Base-by-base conservation (phyloP, 2,797 vertebrate species). In the Euthynnus affinis region DNA sequence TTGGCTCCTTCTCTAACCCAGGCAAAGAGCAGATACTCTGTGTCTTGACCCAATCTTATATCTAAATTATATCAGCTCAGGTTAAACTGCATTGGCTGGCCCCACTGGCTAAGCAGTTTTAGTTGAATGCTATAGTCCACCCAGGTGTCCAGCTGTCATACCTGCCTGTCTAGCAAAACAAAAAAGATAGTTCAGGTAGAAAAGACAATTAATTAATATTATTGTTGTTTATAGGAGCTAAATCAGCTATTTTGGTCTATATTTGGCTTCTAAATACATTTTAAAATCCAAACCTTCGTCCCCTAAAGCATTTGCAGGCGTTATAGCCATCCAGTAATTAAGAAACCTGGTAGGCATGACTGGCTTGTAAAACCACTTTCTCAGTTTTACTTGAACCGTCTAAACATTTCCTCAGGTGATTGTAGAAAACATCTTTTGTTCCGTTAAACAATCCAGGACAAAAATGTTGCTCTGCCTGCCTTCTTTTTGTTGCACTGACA, bases 401-500 rank as follows among this genome's bases (percentile, higher is more conserved):
- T 29, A 25, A 66, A 58, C 1, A 3, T 22, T 15, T 18, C 18
- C 15, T 37, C 9, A 5, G 0, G 12, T 56, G 20, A 9, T 18
- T 40, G 9, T 10, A 22, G 20, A 60, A 53, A 73, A 32, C 14
- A 7, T 37, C 15, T 61, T 78, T 85, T 81, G 75, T 80, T 80
- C 1, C 18, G 40, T 55, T 2, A 32, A 44, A 57, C 25, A 9
- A 15, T 42, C 3, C 3, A 6, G 32, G 14, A 65, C 57, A 73
- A 68, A 77, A 81, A 86, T 87, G 81, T 48, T 2, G 48, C 65
- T 25, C 55, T 37, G 60, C 57, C 56, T 40, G 74, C 46, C n/a
- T 46, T 14, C 17, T 44, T n/a, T 14, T 3, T 56, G 18, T 15
- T 22, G 57, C 0, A 1, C 20, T 5, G 1, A 72, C 55, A 66